These are phyloP conservation scores for Stictonetta naevosa DNA, from an alignment of 2,113 vertebrate species.

Conservation along the genomic window DNA sequence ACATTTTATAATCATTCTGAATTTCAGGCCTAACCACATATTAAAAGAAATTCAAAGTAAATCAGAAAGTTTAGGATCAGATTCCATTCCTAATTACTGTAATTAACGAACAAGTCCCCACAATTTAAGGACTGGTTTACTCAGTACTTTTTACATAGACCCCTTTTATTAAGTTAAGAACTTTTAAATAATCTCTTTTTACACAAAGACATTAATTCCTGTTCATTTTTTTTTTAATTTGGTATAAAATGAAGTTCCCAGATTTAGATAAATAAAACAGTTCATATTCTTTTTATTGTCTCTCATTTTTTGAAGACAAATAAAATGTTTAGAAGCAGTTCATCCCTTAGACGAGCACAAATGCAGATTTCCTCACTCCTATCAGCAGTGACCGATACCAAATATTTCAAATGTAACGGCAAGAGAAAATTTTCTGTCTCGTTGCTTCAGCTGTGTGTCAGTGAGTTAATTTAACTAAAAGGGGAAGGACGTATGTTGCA, in stretches of 20 bases:
- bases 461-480: neutral
- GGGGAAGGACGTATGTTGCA: constrained; percentile 4
- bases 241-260: neutral
- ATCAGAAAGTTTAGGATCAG: constrained; percentile 64
- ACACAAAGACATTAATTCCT: neutral
- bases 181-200: constrained; percentile 37
- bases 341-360: neutral
- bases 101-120: constrained; percentile 65
- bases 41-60: constrained; percentile 58
- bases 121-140: constrained; percentile 63
- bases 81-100: constrained; percentile 70
- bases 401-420: neutral
- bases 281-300: neutral
- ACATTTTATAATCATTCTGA: constrained; percentile 43
- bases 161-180: constrained; percentile 48
- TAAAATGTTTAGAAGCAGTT: neutral
- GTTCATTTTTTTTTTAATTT: neutral
- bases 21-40: constrained; percentile 50
- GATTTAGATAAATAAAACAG: neutral
- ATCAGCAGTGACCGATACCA: neutral
- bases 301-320: neutral
- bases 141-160: neutral
- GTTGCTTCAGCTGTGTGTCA: neutral
- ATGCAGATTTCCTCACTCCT: neutral
- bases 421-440: neutral